Evolutionary conservation across 1,140 invertebrate genomes (phyloP), one percentile per base, ranked within the genome.

Genomic region (Scylla paramamosain): DNA sequence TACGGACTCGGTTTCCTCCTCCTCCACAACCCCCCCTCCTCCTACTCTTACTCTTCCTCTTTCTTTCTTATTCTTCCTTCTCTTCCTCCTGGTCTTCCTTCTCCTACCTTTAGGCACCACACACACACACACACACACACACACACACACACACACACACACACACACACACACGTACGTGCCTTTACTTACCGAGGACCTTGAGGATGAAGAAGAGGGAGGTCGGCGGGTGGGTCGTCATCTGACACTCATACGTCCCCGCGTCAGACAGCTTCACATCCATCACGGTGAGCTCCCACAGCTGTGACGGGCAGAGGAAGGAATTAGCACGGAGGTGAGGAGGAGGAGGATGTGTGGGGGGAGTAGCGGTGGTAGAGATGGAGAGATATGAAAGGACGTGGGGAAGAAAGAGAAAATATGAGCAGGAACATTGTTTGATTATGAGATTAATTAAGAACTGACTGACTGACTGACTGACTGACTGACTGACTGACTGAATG

Each of bases 201-300:
- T 91, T 91, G 90, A 91, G 90, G 10, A 67, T 77, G 59, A 91
- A 91, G 90, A 91, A 91, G 28, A 91, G 90, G 52, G 90, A 67
- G 8, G 90, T 29, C 10, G 46, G 46, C 2, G 46, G 90, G 90
- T 91, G 48, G 52, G 90, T 67, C 39, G 90, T 91, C 90, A 91
- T 29, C 90, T 91, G 90, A 77, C 90, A 91, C 31, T 91, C 90
- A 12, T 91, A 67, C 25, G 67, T 31, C 48, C 90, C 90, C n/a
- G 48, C 90, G 25, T 91, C 90, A 29, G n/a, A 31, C 90, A 31
- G 39, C 59, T n/a, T 59, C 48, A 91, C 90, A 59, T 91, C 90
- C 32, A 48, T 59, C 90, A 91, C 39, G 14, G 90, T 67, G 48
- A 91, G 48, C 67, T 91, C 90, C 46, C n/a, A 46, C 28, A 52